Evolutionary conservation across 1,140 invertebrate species (phyloP), one percentile per base, ranked within the genome.

Genomic region (Rhyacophila brunnea): DNA sequence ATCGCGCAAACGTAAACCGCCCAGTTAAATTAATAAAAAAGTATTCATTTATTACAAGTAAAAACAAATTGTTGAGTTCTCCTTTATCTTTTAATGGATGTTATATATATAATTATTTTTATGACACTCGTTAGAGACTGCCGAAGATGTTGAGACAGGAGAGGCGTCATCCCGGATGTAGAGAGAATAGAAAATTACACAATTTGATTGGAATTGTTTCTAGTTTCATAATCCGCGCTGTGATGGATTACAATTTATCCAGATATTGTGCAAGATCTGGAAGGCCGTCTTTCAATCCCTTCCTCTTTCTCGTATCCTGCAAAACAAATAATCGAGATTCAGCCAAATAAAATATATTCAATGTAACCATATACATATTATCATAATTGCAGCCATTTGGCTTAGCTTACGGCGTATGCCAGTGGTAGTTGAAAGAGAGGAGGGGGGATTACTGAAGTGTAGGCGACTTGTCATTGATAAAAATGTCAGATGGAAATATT

Each of bases 271-370:
- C 76, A 70, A 98, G 81, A 72, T 96, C 93, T 68, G 95, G 96
- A 63, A 98, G 83, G 78, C 94, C 93, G 76, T 99, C 96, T 79
- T 98, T 99, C 69, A 99, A 83, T 80, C 97, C 97, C 85, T 99
- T 99, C 77, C 98, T 89, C 82, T 99, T 99, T 77, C 98, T 91
- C 60, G 93, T 99, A 49, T 96, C 95, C 85, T 90, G 75, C 64
- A 60, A 60, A 69, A 51, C 76, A 69, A 68, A 60, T 43, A 42
- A 2, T 28, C 40, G 7, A 10, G 6, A 43, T 43, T 43, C 6
- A 6, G 7, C 6, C 40, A 6, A 5, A 6, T 9, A 7, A 6
- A 43, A 43, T 43, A 10, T 43, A 43, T 14, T 43, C n/a, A 35
- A n/a, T 6, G n/a, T 35, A 35, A 35, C 6, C 6, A 35, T 7